Base-by-base conservation (phyloP, 2,888 invertebrate genomes). In the Dorcus hopei region DNA sequence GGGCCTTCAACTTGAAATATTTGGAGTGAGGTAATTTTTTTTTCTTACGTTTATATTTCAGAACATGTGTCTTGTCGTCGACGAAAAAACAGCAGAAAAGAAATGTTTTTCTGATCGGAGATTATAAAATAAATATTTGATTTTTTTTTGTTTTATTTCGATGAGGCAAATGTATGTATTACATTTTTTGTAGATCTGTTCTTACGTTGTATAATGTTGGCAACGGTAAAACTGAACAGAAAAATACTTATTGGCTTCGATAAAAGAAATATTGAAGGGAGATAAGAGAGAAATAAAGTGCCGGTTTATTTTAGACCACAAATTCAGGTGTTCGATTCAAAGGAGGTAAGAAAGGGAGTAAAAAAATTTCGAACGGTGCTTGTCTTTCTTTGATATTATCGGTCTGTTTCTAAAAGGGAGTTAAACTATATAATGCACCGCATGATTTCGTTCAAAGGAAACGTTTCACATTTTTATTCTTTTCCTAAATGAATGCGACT, bases 181-280 rank as follows among this genome's bases (percentile, higher is more conserved):
- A 26, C 26, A 26, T 14, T 26, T 5, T 33, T 5, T 33, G 26
- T 5, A 33, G 26, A 33, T 33, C 26, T 33, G 26, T 7, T 33
- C 26, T 33, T 7, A 33, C 26, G 26, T 33, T 33, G 26, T 33
- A 14, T 14, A 33, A 33, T 33, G 26, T 33, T 6, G 5, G 26
- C 48, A 54, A 52, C 55, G 56, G 57, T 58, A 40, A 54, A 54
- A 47, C 47, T 43, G 54, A 54, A 54, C 45, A 49, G 50, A 62
- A 33, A 33, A 67, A 66, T 67, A 67, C 68, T 69, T 69, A 69
- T 70, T 69, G 70, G 68, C 68, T 68, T 64, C 65, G 63, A 71
- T 68, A 70, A 69, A 70, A 68, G 70, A 69, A 70, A 68, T 69
- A 69, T 70, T 66, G 68, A 68, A 70, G 63, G 58, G 64, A 68